These are phyloP conservation scores for Neoascia interrupta DNA, from an alignment of 2,888 invertebrate genomes.

Conservation along the genomic window DNA sequence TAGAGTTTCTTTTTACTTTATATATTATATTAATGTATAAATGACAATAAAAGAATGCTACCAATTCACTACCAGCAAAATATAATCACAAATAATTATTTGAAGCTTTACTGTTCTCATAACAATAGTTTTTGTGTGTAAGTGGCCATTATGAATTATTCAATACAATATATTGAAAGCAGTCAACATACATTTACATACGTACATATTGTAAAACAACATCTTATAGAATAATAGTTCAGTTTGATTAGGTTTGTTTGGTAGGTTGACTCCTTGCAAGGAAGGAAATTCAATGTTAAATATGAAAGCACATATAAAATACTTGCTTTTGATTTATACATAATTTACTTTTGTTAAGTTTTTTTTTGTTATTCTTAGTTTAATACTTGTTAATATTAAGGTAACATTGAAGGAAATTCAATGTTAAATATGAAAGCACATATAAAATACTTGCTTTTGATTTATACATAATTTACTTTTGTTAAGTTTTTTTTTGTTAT, in stretches of 20 bases:
- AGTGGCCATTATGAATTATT: slow-evolving; percentile 4
- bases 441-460: slow-evolving; percentile 26
- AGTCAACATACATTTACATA: slow-evolving; percentile 6
- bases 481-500: background rate
- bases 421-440: too few relatives aligned
- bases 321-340: slow-evolving; percentile 6
- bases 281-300: too few relatives aligned
- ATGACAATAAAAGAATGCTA: background rate
- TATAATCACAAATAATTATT: too few relatives aligned
- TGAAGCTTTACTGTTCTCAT: slow-evolving; percentile 1
- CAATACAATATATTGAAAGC: slow-evolving; percentile 15
- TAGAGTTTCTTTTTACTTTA: too few relatives aligned
- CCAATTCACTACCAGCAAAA: slow-evolving; percentile 20
- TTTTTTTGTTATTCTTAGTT: slow-evolving; percentile 10
- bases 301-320: slow-evolving; percentile 40
- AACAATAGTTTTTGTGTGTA: slow-evolving; percentile 14
- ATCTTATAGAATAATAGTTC: background rate
- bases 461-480: background rate
- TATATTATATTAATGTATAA: too few relatives aligned
- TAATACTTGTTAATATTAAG: slow-evolving; percentile 61
- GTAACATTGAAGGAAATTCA: slow-evolving; percentile 59
- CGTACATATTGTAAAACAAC: background rate
- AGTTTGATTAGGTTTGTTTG: slow-evolving; percentile 12
- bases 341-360: background rate
- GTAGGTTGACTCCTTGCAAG: background rate